Conservation (phyloP, 2,888 invertebrate genomes). For the Drosophila longiperda region DNA sequence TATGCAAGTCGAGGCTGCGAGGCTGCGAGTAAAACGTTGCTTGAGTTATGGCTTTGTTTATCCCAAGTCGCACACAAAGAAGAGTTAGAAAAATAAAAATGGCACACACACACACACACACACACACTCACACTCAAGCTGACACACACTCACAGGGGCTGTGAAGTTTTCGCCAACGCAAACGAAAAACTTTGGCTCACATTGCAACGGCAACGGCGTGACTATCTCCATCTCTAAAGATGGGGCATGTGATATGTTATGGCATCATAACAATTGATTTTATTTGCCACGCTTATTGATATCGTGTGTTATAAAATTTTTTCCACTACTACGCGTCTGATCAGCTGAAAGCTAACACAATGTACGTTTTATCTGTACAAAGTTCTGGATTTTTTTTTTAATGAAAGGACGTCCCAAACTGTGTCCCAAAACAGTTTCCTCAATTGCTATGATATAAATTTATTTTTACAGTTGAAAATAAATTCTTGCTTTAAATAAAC, state of each 20-base stretch:
- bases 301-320: conserved; percentile 65
- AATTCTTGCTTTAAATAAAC: conserved; percentile 21
- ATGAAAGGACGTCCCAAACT: conserved; percentile 14
- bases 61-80: conserved; percentile 68
- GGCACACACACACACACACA: conserved; percentile 12
- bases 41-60: conserved; percentile 81
- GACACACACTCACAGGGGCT: conserved; percentile 16
- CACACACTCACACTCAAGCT: neutral
- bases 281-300: conserved; percentile 73
- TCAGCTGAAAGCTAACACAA: conserved; percentile 24
- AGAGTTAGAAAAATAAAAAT: conserved; percentile 42
- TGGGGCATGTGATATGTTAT: conserved; percentile 67
- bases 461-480: conserved; percentile 27
- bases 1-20: conserved; percentile 69
- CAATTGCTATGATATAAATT: conserved; percentile 35
- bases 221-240: neutral
- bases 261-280: conserved; percentile 79
- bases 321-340: conserved; percentile 29
- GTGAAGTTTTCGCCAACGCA: conserved; percentile 60
- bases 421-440: conserved; percentile 25
- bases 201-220: conserved; percentile 58
- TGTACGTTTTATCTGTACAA: conserved; percentile 40
- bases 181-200: conserved; percentile 58
- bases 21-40: conserved; percentile 69
- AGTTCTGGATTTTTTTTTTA: conserved; percentile 17